phyloP scores from a whole-genome alignment of 2,888 invertebrate genomes.

The Sarcophaga variegata region DNA sequence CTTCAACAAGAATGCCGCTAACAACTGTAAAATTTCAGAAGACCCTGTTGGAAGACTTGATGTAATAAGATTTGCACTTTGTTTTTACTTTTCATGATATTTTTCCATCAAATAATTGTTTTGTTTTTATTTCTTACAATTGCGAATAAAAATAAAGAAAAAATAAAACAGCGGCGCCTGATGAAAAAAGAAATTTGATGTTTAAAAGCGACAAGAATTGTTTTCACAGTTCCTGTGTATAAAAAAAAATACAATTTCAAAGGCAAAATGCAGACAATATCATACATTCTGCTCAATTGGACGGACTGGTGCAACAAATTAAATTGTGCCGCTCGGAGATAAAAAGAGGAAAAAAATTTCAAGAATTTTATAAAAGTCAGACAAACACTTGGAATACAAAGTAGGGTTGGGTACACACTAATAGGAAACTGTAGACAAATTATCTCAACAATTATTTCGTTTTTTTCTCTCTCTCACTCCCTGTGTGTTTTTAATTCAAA shows the following conservation, averaged over 20 bases:
- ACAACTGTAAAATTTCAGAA: too few relatives aligned
- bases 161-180: conserved; percentile 42
- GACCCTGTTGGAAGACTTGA: too few relatives aligned
- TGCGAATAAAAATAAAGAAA: background rate
- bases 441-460: conserved; percentile 66
- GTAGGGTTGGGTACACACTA: conserved; percentile 7
- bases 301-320: conserved; percentile 44
- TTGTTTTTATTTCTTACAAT: background rate
- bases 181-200: conserved; percentile 49
- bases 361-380: conserved; percentile 44
- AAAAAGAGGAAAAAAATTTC: conserved; percentile 40
- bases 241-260: conserved; percentile 47
- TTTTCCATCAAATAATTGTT: background rate
- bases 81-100: background rate
- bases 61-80: background rate
- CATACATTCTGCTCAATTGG: background rate
- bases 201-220: conserved; percentile 48
- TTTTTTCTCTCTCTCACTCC: background rate
- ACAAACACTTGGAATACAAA: conserved; percentile 23
- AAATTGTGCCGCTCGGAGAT: conserved; percentile 42
- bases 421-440: conserved; percentile 66
- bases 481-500: background rate
- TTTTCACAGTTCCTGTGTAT: background rate
- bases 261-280: conserved; percentile 16
- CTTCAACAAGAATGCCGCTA: too few relatives aligned